A percentile compares a stretch with the other conserved stretches of the same genome.
Evolutionary conservation across 1,140 invertebrate genomes (phyloP).

Genomic region (Ceratosolen fusciceps): DNA sequence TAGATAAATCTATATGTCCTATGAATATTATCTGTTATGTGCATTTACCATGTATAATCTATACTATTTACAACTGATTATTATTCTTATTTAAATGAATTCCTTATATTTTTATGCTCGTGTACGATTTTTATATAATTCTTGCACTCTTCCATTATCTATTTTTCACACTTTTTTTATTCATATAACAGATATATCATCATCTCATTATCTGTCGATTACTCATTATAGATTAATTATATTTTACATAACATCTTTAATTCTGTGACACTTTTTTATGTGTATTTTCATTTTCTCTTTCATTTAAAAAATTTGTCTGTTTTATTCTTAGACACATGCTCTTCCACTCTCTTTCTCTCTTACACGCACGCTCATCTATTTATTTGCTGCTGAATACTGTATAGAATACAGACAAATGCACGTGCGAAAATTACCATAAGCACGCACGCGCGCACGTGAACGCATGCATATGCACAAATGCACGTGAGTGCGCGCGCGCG

Average conservation of each 20-base stretch:
- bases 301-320: not conserved
- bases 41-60: constrained; percentile 51
- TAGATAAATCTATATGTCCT: constrained; percentile 45
- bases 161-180: not conserved
- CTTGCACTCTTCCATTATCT: not conserved
- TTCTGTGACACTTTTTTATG: constrained; percentile 47
- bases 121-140: not conserved
- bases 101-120: constrained; percentile 42
- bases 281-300: constrained; percentile 15
- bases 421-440: not conserved
- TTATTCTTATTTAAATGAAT: constrained; percentile 43
- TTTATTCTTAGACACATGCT: not conserved
- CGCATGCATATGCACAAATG: constrained; percentile 5
- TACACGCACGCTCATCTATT: not conserved
- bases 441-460: constrained; percentile 1
- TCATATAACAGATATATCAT: constrained; percentile 3
- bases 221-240: constrained; percentile 37
- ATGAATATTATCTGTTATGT: constrained; percentile 57
- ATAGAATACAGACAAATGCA: not conserved
- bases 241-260: constrained; percentile 21
- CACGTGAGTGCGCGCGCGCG: not conserved
- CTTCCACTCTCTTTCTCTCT: not conserved
- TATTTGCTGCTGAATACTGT: not conserved
- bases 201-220: constrained; percentile 41
- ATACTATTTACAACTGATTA: constrained; percentile 62